Base-by-base conservation (phyloP, 1,140 invertebrate species). In the Caerostris extrusa region DNA sequence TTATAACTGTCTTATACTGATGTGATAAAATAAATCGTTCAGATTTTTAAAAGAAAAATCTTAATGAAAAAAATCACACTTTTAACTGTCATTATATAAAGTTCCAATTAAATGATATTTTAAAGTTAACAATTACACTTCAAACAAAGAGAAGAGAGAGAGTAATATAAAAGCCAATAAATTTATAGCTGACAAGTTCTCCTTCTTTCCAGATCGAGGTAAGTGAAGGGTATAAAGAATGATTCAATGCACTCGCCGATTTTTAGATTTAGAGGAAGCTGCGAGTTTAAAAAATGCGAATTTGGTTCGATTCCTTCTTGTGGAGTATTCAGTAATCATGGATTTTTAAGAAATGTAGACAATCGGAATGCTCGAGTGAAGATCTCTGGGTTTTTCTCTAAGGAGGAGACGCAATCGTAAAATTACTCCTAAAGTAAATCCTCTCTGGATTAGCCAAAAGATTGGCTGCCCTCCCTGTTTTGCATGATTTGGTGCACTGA, bases 231-330 rank as follows among this genome's bases (percentile, higher is more conserved):
- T 50, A 77, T 77, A 77, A 77, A 77, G 71, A 50, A 77, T 77
- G 71, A 77, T 77, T 77, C 71, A 50, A 77, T 77, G 71, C 71
- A 77, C 71, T 77, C 71, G 71, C 7, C 71, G 71, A 83, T 83
- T 83, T 83, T 34, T 34, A 34, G 34, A 34, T 34, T 34, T 34
- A 34, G 34, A 34, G 2, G 34, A n/a, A n/a, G n/a, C n/a, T 34
- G 2, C 34, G 34, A 34, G 34, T 34, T 34, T 34, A n/a, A 34
- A 34, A 34, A 34, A 34, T 34, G 34, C 34, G 34, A 34, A 34
- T 34, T 34, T 34, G 34, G 34, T 34, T 34, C 34, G 34, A 34
- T 34, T 34, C 34, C 34, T 34, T 34, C 34, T 34, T 34, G 0
- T 2, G 34, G 34, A 34, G 2, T 34, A 2, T 2, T 34, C 34